Percentiles rank a stretch among this genome's conserved stretches.
Evolutionary conservation across 1,140 invertebrate species (phyloP).

Genomic region (Pogonomyrmex barbatus): DNA sequence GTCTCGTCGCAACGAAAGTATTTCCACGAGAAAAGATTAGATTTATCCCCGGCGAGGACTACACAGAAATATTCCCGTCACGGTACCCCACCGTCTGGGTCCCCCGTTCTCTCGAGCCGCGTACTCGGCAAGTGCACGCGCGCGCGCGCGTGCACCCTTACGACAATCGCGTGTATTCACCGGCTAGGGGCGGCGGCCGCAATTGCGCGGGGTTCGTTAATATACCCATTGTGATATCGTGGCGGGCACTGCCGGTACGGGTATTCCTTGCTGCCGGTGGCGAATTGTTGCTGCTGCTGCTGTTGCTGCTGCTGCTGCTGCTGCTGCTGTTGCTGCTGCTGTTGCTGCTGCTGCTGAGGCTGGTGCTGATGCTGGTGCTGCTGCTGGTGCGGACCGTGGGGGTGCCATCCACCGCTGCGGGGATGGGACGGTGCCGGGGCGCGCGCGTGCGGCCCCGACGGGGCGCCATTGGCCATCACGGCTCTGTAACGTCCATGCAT

Average conservation of each 20-base stretch:
- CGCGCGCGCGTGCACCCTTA: no score
- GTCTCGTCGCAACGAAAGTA: neutral
- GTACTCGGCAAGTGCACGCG: neutral
- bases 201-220: slow-evolving; percentile 41
- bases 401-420: slow-evolving; percentile 79
- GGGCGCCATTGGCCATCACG: slow-evolving; percentile 74
- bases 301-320: slow-evolving; percentile 77
- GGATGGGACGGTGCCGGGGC: slow-evolving; percentile 70
- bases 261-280: slow-evolving; percentile 80
- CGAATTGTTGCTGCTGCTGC: slow-evolving; percentile 75
- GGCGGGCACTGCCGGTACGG: slow-evolving; percentile 83
- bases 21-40: neutral
- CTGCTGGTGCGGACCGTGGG: slow-evolving; percentile 78
- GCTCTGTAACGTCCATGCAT: slow-evolving; percentile 82
- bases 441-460: slow-evolving; percentile 75
- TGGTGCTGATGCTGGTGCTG: slow-evolving; percentile 40
- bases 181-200: neutral
- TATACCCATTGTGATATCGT: slow-evolving; percentile 83
- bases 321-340: slow-evolving; percentile 75
- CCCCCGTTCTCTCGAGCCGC: neutral
- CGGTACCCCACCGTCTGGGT: neutral
- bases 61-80: neutral
- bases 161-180: slow-evolving; percentile 14
- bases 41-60: neutral
- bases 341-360: slow-evolving; percentile 68